Base-by-base conservation (phyloP, 2,797 vertebrate species). In the Sphenodon punctatus region DNA sequence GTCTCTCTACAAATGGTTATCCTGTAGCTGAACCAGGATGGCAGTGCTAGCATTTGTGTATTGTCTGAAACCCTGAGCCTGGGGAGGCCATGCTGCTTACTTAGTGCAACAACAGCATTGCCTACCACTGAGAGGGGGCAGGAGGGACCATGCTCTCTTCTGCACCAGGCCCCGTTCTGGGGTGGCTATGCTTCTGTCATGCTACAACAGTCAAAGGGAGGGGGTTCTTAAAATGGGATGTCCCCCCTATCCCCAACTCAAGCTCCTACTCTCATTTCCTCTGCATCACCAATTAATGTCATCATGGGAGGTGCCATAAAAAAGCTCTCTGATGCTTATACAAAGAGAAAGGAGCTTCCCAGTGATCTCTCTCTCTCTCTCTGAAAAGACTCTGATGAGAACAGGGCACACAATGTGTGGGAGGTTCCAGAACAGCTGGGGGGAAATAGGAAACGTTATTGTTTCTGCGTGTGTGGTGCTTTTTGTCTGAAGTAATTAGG, bases 321-420 rank as follows among this genome's bases (percentile, higher is more conserved):
- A 86, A 81, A 36, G 10, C 46, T 75, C 81, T 80, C 27, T 6
- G 39, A 69, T 76, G 7, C 0, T 56, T 71, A 23, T 48, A 76
- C 86, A 90, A 88, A 92, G 66, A 81, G 14, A 34, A 78, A 2
- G 61, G 77, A 86, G 85, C 77, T 64, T 43, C 75, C 80, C 55
- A n/a, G n/a, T 73, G 42, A 75, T 72, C 70, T 48, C 79, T 66
- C 51, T 78, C 78, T 90, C 76, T 76, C 36, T 59, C 72, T 69
- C n/a, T 83, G 84, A 85, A 90, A 86, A n/a, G 48, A 38, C 46
- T 8, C 67, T 61, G 89, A 76, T 84, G 86, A 81, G 84, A 70
- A 59, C 67, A 80, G 56, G 46, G 69, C 4, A 45, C 77, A 81
- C 48, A 80, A 75, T 70, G 64, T 45, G 42, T 68, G 70, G 42